These are phyloP conservation scores for Athene cunicularia DNA, from an alignment of 2,113 vertebrate genomes.

Conservation along the genomic window DNA sequence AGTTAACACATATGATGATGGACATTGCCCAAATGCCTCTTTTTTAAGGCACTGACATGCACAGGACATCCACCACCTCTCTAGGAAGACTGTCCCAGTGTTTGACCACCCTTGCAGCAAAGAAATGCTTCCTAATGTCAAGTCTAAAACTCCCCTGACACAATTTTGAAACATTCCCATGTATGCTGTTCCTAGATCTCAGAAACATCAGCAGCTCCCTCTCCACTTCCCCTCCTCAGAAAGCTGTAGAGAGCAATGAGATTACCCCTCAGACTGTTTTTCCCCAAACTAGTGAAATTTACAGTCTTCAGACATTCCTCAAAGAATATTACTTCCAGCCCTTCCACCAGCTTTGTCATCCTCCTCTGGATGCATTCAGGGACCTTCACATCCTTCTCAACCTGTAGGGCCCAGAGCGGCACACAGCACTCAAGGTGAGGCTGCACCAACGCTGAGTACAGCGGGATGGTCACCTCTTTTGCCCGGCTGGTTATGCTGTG, in stretches of 20 bases:
- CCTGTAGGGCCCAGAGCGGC: background rate
- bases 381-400: background rate
- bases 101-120: background rate
- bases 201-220: background rate
- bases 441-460: rapidly evolving
- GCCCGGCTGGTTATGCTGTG: background rate
- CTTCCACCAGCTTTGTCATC: background rate
- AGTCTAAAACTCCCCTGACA: background rate
- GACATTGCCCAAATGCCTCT: rapidly evolving
- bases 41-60: background rate
- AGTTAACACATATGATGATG: background rate
- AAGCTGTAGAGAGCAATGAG: background rate
- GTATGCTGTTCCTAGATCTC: rapidly evolving
- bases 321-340: background rate
- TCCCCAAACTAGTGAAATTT: background rate
- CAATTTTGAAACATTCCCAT: background rate
- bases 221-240: rapidly evolving
- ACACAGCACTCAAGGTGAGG: background rate
- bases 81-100: background rate
- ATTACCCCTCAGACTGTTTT: background rate
- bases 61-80: rapidly evolving
- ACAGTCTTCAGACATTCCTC: background rate
- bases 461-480: background rate
- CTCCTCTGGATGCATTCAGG: background rate
- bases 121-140: background rate